Conservation (phyloP, 1,140 invertebrate species). For the Chlorops oryzae region DNA sequence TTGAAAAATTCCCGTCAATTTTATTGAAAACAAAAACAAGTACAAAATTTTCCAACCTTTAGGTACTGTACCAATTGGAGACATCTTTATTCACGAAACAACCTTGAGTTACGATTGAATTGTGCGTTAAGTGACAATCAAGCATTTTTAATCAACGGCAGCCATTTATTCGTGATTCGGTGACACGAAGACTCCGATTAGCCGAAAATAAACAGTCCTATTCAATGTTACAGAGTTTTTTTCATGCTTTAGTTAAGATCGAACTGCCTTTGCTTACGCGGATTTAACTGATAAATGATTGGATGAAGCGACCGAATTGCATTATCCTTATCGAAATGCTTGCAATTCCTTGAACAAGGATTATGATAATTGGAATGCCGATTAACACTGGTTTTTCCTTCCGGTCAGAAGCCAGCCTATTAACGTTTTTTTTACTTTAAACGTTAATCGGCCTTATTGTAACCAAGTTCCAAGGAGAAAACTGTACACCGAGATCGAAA, state of each 20-base stretch:
- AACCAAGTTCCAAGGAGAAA: constrained; percentile 72
- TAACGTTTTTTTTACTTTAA: constrained; percentile 26
- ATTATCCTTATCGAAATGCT: too few relatives aligned
- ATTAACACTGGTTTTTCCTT: constrained; percentile 23
- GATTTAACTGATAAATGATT: constrained; percentile 95
- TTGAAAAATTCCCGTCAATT: too few relatives aligned
- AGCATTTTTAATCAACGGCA: constrained; percentile 73
- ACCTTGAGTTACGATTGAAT: constrained; percentile 72
- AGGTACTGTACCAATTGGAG: constrained; percentile 78
- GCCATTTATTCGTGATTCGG: constrained; percentile 89
- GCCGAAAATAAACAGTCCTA: constrained; percentile 26
- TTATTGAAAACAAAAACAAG: too few relatives aligned
- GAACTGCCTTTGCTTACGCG: constrained; percentile 80
- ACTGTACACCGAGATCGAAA: constrained; percentile 88
- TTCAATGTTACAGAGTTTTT: too few relatives aligned
- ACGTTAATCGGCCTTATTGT: constrained; percentile 53
- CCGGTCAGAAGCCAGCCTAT: too few relatives aligned
- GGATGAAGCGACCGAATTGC: constrained; percentile 82
- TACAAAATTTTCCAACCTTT: too few relatives aligned
- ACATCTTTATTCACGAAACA: constrained; percentile 29
- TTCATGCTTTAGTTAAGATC: constrained; percentile 58
- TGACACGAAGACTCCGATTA: constrained; percentile 91
- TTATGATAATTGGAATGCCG: too few relatives aligned
- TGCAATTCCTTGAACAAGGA: too few relatives aligned
- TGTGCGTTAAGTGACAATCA: constrained; percentile 73